These are phyloP conservation scores for Eupithecia insigniata DNA, from an alignment of 2,888 invertebrate species.

Conservation along the genomic window DNA sequence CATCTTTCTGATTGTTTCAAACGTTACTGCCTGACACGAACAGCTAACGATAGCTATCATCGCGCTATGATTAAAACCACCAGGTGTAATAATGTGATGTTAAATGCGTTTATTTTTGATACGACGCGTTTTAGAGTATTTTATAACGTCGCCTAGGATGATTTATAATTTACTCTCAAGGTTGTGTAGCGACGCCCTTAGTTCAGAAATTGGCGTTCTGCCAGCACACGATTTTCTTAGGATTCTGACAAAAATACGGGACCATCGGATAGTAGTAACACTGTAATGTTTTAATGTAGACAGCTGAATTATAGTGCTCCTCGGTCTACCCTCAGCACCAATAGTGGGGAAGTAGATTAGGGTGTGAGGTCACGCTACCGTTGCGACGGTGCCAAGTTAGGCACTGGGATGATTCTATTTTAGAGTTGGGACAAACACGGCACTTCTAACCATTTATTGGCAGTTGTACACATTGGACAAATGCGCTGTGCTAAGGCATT, in stretches of 20 bases:
- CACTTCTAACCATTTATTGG: background rate
- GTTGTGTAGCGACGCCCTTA: slow-evolving; percentile 30
- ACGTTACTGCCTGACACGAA: background rate
- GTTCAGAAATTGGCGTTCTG: slow-evolving; percentile 20
- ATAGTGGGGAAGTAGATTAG: background rate
- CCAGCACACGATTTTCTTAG: slow-evolving; percentile 22
- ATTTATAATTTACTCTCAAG: slow-evolving; percentile 24
- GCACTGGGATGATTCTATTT: background rate
- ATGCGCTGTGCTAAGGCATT: no score
- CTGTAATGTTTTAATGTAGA: slow-evolving; percentile 34
- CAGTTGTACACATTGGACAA: no score
- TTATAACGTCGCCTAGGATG: slow-evolving; percentile 22
- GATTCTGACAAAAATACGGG: slow-evolving; percentile 31
- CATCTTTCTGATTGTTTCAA: background rate
- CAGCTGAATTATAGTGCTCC: slow-evolving; percentile 27
- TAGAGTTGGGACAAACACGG: background rate
- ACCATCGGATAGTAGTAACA: slow-evolving; percentile 21
- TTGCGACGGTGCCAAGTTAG: background rate
- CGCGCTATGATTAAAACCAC: slow-evolving; percentile 35
- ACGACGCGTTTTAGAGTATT: slow-evolving; percentile 22
- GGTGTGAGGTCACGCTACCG: background rate
- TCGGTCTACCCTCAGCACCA: background rate
- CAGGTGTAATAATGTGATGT: slow-evolving; percentile 30
- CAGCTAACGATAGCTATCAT: background rate
- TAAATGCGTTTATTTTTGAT: slow-evolving; percentile 32